Base-by-base conservation (phyloP, 2,113 vertebrate species). In the Heterocephalus glaber region DNA sequence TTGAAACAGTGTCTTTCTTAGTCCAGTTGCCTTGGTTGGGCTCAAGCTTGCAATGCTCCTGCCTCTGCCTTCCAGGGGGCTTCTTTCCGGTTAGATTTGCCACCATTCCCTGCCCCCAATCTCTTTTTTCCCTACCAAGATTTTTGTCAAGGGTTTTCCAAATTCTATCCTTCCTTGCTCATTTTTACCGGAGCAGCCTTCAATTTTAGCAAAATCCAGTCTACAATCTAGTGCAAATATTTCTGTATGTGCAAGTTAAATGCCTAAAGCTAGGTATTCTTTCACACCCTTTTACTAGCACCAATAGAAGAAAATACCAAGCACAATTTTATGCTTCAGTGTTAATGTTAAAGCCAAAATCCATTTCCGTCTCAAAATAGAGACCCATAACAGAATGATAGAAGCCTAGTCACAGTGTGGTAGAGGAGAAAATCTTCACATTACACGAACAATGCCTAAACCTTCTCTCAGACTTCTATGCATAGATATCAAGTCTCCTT, bases 91-190 rank as follows among this genome's bases (percentile, higher is more conserved):
- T 28, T 20, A 14, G 26, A 6, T 14, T 6, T 76, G 72, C 72
- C 44, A 8, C 72, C 26, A 30, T 1, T 0, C 44, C 44, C 24
- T 2, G 6, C 28, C 3, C 26, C 41, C 1, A 28, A 30, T 47
- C 6, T 47, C 26, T 35, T 85, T 79, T 38, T 38, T 49, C 68
- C 33, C 68, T 14, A 70, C 30, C 35, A 47, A 52, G 1, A 0
- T 66, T 38, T 44, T 19, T 14, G 70, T 12, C 14, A 68, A 66
- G 47, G 66, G 16, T 7, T 30, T 41, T 52, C 28, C 20, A 88
- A 38, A 38, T 2, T 61, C 26, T 9, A 7, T 8, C 19, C 7
- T 44, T 28, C 28, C 49, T 76, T 92, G 12, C 38, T 7, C 7
- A 58, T 56, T 93, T 63, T 79, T 20, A 56, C 22, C 13, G 84